A percentile compares a stretch with the other conserved stretches of the same genome.
These are phyloP conservation scores for Atractosteus spatula DNA, from an alignment of 2,113 vertebrate species.

Conservation along the genomic window DNA sequence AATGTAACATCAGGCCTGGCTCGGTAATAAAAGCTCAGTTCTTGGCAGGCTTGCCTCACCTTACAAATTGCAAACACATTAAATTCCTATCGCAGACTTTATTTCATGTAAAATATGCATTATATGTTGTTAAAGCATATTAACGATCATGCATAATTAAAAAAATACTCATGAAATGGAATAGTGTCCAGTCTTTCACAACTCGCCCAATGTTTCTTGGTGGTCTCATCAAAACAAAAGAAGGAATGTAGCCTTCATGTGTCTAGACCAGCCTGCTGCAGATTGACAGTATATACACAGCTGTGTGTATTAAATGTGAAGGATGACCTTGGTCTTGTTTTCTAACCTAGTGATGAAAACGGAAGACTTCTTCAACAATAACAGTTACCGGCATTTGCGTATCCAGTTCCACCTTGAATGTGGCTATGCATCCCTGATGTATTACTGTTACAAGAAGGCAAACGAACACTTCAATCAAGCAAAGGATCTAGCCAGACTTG, in stretches of 20 bases:
- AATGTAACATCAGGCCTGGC: not conserved
- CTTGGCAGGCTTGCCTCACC: not conserved
- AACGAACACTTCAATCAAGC: slow-evolving; percentile 76
- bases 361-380: slow-evolving; percentile 56
- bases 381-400: slow-evolving; percentile 61
- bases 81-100: too few species aligned
- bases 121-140: too few species aligned
- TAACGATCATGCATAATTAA: too few species aligned
- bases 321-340: slow-evolving; percentile 22
- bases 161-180: too few species aligned
- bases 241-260: too few species aligned
- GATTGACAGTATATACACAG: too few species aligned
- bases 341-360: slow-evolving; percentile 70
- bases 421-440: slow-evolving; percentile 78
- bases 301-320: too few species aligned
- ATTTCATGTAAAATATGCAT: too few species aligned
- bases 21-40: not conserved
- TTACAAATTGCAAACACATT: not conserved
- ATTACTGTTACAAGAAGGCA: slow-evolving; percentile 86
- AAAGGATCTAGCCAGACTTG: slow-evolving; percentile 72
- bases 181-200: too few species aligned
- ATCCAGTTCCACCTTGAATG: slow-evolving; percentile 91
- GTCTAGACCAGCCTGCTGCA: too few species aligned
- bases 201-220: too few species aligned
- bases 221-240: too few species aligned